Percentiles rank a stretch among this genome's conserved stretches.
These are phyloP conservation scores for Solenopsis fugax DNA, from an alignment of 1,140 invertebrate genomes.

Conservation along the genomic window DNA sequence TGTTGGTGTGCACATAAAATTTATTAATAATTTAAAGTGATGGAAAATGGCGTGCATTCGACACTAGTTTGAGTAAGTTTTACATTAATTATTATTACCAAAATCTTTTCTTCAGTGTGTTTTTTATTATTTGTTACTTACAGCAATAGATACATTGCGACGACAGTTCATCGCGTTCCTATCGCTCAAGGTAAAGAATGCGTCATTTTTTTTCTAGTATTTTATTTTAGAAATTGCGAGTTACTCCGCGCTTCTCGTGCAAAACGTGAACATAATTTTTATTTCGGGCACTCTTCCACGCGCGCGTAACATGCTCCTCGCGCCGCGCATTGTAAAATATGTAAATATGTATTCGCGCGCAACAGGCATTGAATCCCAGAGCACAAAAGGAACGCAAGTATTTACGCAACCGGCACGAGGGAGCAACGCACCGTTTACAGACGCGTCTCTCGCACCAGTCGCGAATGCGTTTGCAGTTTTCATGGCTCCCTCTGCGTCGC, in stretches of 20 bases:
- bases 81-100: too few relatives aligned
- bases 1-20: too few relatives aligned
- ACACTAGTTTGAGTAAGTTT: too few relatives aligned
- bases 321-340: constrained; percentile 61
- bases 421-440: constrained; percentile 60
- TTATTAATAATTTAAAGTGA: too few relatives aligned
- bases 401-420: constrained; percentile 61
- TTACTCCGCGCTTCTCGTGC: not conserved
- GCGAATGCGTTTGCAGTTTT: constrained; percentile 59
- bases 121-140: too few relatives aligned
- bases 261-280: constrained; percentile 34
- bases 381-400: constrained; percentile 50
- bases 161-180: too few relatives aligned
- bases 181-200: too few relatives aligned
- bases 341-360: constrained; percentile 54
- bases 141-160: too few relatives aligned
- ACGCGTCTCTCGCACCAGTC: constrained; percentile 9
- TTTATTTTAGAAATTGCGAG: not conserved
- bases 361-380: constrained; percentile 29
- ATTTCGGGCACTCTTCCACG: constrained; percentile 52
- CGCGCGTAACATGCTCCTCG: constrained; percentile 20
- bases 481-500: not conserved
- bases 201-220: not conserved
- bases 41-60: too few relatives aligned
- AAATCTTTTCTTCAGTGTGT: too few relatives aligned